Conservation (phyloP, 1,140 invertebrate species). For the Papilio dardanus region DNA sequence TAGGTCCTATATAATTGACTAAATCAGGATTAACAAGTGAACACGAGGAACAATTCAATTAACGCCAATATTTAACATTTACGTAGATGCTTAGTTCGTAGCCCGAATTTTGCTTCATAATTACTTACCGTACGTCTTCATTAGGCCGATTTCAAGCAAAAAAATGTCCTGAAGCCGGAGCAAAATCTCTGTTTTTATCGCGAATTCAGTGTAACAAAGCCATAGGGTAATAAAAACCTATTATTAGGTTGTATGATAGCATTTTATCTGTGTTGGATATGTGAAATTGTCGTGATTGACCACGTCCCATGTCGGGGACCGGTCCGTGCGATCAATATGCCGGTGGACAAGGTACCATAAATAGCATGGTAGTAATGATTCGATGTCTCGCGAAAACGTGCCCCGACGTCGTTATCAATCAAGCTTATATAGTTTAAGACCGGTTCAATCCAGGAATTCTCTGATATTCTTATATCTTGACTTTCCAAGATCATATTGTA, state of each 20-base stretch:
- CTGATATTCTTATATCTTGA: background rate
- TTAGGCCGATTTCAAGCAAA: too few relatives aligned
- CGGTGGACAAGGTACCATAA: constrained; percentile 68
- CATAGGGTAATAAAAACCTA: background rate
- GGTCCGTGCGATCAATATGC: constrained; percentile 69
- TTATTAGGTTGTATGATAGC: background rate
- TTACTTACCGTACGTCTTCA: too few relatives aligned
- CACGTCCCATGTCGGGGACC: constrained; percentile 50
- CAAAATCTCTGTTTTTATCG: too few relatives aligned
- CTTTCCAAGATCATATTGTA: background rate
- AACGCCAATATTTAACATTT: too few relatives aligned
- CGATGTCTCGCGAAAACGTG: constrained; percentile 59
- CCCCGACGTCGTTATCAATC: constrained; percentile 68
- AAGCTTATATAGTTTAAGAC: constrained; percentile 53
- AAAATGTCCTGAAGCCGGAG: too few relatives aligned
- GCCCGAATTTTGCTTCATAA: too few relatives aligned
- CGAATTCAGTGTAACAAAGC: too few relatives aligned
- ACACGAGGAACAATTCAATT: too few relatives aligned
- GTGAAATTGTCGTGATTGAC: constrained; percentile 68
- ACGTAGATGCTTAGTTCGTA: too few relatives aligned
- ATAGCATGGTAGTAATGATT: constrained; percentile 69
- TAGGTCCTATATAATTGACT: too few relatives aligned
- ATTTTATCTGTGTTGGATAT: constrained; percentile 40
- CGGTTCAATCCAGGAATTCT: constrained; percentile 16
- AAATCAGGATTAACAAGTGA: too few relatives aligned